Conservation (phyloP, 2,888 invertebrate species). For the Caenorhabditis drosophilae region DNA sequence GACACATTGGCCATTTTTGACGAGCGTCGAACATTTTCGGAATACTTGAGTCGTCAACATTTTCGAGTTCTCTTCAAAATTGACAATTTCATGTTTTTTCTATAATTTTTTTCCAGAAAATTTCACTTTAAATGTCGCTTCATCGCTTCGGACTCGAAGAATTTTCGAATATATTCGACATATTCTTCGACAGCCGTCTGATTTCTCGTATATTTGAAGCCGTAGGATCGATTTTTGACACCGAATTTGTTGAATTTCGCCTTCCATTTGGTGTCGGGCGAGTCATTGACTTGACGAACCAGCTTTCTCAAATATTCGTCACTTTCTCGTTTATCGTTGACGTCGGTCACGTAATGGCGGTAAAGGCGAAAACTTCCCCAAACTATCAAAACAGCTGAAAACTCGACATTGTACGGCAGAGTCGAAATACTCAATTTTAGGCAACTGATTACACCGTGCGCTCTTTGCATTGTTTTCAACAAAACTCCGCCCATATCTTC, state of each 20-base stretch:
- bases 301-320: slow-evolving; percentile 59
- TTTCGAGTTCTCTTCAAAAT: slow-evolving; percentile 56
- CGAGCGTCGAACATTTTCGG: slow-evolving; percentile 65
- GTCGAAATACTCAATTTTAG: too few relatives aligned
- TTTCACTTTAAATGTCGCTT: slow-evolving; percentile 59
- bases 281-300: slow-evolving; percentile 61
- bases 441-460: too few relatives aligned
- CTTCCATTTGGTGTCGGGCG: slow-evolving; percentile 63
- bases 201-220: slow-evolving; percentile 61
- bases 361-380: slow-evolving; percentile 39
- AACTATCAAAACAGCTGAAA: slow-evolving; percentile 36
- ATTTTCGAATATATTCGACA: slow-evolving; percentile 56
- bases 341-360: slow-evolving; percentile 34
- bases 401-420: too few relatives aligned
- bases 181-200: slow-evolving; percentile 65
- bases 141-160: slow-evolving; percentile 64
- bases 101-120: neutral
- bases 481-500: too few relatives aligned
- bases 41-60: slow-evolving; percentile 47
- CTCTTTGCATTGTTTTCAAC: too few relatives aligned
- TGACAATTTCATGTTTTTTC: neutral
- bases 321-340: slow-evolving; percentile 42
- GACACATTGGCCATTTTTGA: slow-evolving; percentile 65
- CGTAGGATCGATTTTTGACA: slow-evolving; percentile 53
- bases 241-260: slow-evolving; percentile 66